These are phyloP conservation scores for Cephus sareptanus DNA, from an alignment of 2,888 invertebrate genomes.

Conservation along the genomic window DNA sequence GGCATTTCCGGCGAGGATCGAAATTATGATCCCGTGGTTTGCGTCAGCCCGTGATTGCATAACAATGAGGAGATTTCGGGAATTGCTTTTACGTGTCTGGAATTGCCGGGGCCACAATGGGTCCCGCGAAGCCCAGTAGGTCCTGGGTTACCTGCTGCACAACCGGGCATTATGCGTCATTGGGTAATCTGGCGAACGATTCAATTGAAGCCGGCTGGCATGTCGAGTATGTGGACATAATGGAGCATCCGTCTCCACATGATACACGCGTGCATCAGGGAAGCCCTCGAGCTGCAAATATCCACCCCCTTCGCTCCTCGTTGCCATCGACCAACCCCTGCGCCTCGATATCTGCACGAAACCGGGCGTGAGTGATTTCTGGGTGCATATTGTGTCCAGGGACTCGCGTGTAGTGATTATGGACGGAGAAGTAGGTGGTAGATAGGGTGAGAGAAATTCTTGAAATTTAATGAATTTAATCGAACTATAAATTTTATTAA, in stretches of 20 bases:
- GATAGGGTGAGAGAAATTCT: too few species aligned
- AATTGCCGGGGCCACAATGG: conserved; percentile 60
- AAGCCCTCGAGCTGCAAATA: conserved; percentile 1
- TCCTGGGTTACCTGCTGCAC: conserved; percentile 32
- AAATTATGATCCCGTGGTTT: conserved; percentile 57
- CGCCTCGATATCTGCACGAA: background rate
- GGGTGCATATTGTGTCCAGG: background rate
- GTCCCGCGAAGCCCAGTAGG: conserved; percentile 24
- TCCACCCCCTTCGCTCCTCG: background rate
- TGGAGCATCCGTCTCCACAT: conserved; percentile 62
- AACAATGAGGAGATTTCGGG: conserved; percentile 63
- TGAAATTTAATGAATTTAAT: too few species aligned
- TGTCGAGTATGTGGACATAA: conserved; percentile 64
- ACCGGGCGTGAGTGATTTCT: background rate
- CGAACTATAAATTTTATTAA: background rate
- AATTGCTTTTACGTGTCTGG: conserved; percentile 64
- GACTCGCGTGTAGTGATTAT: background rate
- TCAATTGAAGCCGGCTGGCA: conserved; percentile 62
- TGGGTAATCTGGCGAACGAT: conserved; percentile 65
- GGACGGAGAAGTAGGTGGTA: background rate
- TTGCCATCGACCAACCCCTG: background rate
- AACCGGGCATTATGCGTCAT: conserved; percentile 60
- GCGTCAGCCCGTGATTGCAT: conserved; percentile 56
- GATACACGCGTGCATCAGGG: conserved; percentile 46
- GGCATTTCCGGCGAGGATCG: conserved; percentile 4